Evolutionary conservation across 2,888 invertebrate species (phyloP).

Genomic region (Acleris emargana): DNA sequence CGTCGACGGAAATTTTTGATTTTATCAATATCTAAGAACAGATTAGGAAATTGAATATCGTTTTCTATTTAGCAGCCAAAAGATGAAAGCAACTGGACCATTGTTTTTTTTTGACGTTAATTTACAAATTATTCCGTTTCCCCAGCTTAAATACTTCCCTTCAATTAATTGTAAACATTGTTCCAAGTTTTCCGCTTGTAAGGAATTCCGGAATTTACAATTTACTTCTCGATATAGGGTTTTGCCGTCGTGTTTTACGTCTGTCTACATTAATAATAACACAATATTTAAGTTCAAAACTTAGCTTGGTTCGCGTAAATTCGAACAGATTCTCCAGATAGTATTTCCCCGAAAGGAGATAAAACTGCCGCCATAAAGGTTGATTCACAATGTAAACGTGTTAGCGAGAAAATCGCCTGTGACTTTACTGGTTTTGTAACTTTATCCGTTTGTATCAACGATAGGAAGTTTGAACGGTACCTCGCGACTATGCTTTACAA

Average conservation of each 20-base stretch:
- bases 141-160: constrained; percentile 9
- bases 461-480: too few species aligned
- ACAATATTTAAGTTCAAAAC: too few species aligned
- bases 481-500: too few species aligned
- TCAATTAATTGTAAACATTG: constrained; percentile 25
- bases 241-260: background rate
- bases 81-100: constrained; percentile 9
- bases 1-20: background rate
- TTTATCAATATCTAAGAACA: constrained; percentile 10
- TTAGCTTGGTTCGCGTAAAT: background rate
- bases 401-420: too few species aligned
- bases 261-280: constrained; percentile 1
- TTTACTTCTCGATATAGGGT: background rate
- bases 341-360: constrained; percentile 18
- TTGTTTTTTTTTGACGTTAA: background rate
- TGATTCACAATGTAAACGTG: too few species aligned
- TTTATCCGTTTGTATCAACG: too few species aligned
- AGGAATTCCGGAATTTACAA: constrained; percentile 10
- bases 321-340: background rate
- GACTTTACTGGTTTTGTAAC: too few species aligned
- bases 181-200: constrained; percentile 11
- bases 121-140: constrained; percentile 1
- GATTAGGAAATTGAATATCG: background rate
- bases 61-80: background rate
- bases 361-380: constrained; percentile 13